Conservation (phyloP, 2,888 invertebrate genomes). For the Morpho achilles region DNA sequence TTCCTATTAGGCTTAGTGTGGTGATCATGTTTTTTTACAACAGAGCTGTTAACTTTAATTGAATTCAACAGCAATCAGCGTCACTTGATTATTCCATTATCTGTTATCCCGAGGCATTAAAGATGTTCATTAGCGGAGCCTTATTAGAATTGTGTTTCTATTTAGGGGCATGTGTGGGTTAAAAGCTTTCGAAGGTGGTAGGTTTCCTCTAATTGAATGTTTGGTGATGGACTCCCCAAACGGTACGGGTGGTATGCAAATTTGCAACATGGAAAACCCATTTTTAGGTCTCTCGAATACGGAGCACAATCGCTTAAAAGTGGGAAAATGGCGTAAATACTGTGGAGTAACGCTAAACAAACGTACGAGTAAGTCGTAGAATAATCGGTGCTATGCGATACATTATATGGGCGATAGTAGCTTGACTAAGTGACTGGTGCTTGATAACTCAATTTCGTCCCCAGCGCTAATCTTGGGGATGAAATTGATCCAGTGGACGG, state of each 20-base stretch:
- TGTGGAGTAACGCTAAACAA: constrained; percentile 26
- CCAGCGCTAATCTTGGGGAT: constrained; percentile 24
- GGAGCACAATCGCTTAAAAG: constrained; percentile 5
- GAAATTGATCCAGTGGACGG: constrained; percentile 30
- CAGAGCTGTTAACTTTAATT: no score
- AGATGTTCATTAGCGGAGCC: constrained; percentile 24
- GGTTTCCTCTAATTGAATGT: constrained; percentile 43
- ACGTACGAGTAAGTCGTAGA: constrained; percentile 20
- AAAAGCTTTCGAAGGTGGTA: constrained; percentile 34
- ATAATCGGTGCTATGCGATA: constrained; percentile 25
- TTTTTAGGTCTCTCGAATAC: constrained; percentile 2
- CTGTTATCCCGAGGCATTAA: not conserved
- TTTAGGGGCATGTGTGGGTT: constrained; percentile 27
- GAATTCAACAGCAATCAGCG: not conserved
- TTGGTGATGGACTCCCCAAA: constrained; percentile 33
- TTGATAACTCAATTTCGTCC: not conserved
- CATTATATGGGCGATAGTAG: not conserved
- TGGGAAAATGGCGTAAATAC: not conserved
- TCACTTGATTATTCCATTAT: not conserved
- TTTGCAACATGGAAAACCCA: constrained; percentile 9
- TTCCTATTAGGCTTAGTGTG: no score
- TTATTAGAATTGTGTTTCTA: constrained; percentile 35
- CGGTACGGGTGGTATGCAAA: constrained; percentile 15
- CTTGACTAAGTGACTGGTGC: not conserved
- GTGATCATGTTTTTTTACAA: no score